These are phyloP conservation scores for Anodontia alba DNA, from an alignment of 2,888 invertebrate genomes.

Conservation along the genomic window DNA sequence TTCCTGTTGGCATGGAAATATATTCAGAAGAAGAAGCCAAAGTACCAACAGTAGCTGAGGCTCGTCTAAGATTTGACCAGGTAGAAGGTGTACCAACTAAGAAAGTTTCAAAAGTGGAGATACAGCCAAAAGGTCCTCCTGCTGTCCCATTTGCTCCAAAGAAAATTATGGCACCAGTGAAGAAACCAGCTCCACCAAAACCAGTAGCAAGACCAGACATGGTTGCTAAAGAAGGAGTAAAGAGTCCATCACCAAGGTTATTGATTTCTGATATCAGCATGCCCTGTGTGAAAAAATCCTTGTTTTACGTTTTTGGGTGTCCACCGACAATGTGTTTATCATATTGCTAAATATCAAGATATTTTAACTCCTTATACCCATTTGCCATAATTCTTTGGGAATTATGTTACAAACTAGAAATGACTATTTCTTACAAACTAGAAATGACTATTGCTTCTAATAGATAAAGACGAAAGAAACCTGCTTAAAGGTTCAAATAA, in stretches of 20 bases:
- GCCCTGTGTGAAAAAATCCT: not conserved
- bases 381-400: too few relatives aligned
- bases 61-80: conserved; percentile 70
- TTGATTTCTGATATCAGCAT: not conserved
- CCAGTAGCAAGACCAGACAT: conserved; percentile 30
- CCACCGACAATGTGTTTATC: too few relatives aligned
- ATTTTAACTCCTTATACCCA: too few relatives aligned
- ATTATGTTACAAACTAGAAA: too few relatives aligned
- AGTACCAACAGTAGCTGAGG: conserved; percentile 72
- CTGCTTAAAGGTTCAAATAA: too few relatives aligned
- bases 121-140: conserved; percentile 54
- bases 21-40: conserved; percentile 70
- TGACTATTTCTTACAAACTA: too few relatives aligned
- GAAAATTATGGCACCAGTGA: conserved; percentile 49
- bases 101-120: conserved; percentile 53
- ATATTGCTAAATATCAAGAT: too few relatives aligned
- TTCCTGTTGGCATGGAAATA: conserved; percentile 41
- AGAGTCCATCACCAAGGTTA: conserved; percentile 25
- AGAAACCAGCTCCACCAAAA: conserved; percentile 43
- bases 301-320: too few relatives aligned
- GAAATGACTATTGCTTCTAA: too few relatives aligned
- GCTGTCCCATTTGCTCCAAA: conserved; percentile 44
- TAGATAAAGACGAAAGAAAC: too few relatives aligned
- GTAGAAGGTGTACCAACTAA: conserved; percentile 50
- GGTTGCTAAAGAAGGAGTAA: not conserved